Base-by-base conservation (phyloP, 2,888 invertebrate species). In the Choristoneura rosaceana region DNA sequence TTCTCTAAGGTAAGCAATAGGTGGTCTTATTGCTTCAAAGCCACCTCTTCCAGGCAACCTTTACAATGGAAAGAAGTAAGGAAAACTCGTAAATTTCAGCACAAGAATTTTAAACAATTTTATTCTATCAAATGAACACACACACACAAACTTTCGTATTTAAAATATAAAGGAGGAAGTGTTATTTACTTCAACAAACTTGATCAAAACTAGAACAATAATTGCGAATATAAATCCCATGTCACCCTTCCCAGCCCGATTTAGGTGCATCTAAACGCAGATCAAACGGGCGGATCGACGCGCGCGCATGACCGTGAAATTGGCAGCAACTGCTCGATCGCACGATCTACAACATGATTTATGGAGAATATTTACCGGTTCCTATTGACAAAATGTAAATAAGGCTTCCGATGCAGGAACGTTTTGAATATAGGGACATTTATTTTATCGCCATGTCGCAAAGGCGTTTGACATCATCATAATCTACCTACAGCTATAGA, bases 291-390 rank as follows among this genome's bases (percentile, higher is more conserved):
- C 41, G 17, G 45, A 66, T 41, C 62, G 34, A 67, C 71, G 63
- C 71, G 62, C 33, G 71, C 62, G 63, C 67, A 71, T 25, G 25
- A 62, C 41, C 25, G 62, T 71, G 58, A 60, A 71, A 71, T 71
- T 71, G 71, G 43, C 65, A 65, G 62, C 71, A 71, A 67, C 47
- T 45, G 62, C 63, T 34, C 67, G 58, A 58, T 67, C 71, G 62
- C 41, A 67, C 67, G 43, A 61, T 61, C 43, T 61, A n/a, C 1
- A 9, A 34, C n/a, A 62, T 62, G 62, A 62, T 62, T 62, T 62
- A 62, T 45, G 25, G n/a, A 8, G 45, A 62, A 62, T 62, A 62
- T 33, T 12, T n/a, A 14, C 62, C 25, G 43, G n/a, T 34, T 33
- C 17, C 8, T 45, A 45, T 43, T 66, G 43, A 61, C 25, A 17